Evolutionary conservation across 2,888 invertebrate genomes (phyloP).

Genomic region (Metacarcinus magister): DNA sequence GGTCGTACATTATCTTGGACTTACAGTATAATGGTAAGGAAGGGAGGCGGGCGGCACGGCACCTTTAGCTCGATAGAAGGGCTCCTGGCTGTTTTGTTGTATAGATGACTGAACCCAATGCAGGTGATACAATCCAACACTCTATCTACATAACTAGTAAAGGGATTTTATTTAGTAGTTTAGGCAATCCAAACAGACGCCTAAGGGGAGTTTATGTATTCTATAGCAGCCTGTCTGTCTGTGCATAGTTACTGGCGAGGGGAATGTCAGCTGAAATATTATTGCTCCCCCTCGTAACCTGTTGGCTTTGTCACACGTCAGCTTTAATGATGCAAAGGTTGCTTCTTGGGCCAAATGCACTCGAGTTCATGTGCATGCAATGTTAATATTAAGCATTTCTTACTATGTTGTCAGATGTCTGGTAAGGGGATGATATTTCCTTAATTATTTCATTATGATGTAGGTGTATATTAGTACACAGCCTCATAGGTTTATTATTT

Average conservation of each 20-base stretch:
- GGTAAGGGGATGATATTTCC: no score
- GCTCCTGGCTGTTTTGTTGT: slow-evolving; percentile 73
- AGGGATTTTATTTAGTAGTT: background rate
- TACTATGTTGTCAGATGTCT: no score
- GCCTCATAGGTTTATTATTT: no score
- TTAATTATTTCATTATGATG: background rate
- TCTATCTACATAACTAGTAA: background rate
- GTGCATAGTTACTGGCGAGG: slow-evolving; percentile 17
- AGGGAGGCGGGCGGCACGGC: background rate
- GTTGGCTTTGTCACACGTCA: background rate
- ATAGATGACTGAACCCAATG: slow-evolving; percentile 61
- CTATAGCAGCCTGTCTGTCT: background rate
- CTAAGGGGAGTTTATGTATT: background rate
- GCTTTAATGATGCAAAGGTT: background rate
- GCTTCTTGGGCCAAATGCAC: background rate
- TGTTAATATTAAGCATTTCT: background rate
- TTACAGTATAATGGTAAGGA: background rate
- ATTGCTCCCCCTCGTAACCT: slow-evolving; percentile 1
- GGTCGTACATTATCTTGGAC: background rate
- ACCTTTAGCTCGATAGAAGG: slow-evolving; percentile 68
- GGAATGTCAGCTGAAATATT: slow-evolving; percentile 34
- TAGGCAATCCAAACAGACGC: background rate
- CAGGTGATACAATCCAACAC: background rate
- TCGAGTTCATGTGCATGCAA: background rate
- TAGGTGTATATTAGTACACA: no score